Conservation (phyloP, 2,888 invertebrate species). For the Erannis defoliaria region DNA sequence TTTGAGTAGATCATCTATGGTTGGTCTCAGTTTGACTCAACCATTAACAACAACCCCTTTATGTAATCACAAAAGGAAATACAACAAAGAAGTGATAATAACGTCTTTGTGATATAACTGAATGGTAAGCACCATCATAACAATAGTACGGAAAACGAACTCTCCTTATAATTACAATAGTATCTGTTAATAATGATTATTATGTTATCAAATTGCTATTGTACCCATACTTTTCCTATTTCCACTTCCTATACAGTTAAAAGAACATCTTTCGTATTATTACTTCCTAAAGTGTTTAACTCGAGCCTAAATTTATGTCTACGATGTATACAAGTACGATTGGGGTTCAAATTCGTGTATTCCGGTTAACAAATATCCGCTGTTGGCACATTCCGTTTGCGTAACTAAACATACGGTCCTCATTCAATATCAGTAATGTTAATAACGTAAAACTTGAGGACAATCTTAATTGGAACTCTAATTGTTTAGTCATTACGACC, state of each 20-base stretch:
- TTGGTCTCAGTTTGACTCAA: slow-evolving; percentile 8
- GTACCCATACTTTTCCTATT: slow-evolving; percentile 27
- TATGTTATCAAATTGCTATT: slow-evolving; percentile 5
- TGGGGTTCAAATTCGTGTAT: slow-evolving; percentile 32
- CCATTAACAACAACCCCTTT: slow-evolving; percentile 14
- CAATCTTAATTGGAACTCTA: slow-evolving; percentile 17
- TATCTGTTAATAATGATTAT: neutral
- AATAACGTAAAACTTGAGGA: neutral
- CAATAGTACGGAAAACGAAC: slow-evolving; percentile 17
- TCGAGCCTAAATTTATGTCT: slow-evolving; percentile 12
- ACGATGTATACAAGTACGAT: slow-evolving; percentile 23
- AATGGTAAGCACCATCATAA: slow-evolving; percentile 3
- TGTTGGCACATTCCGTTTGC: slow-evolving; percentile 36
- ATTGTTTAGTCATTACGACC: slow-evolving; percentile 4
- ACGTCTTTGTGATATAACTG: slow-evolving; percentile 10
- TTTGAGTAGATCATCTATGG: too few relatives aligned
- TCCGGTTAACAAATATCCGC: slow-evolving; percentile 41
- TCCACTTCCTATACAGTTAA: slow-evolving; percentile 29
- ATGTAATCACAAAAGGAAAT: slow-evolving; percentile 12
- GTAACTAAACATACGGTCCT: slow-evolving; percentile 18
- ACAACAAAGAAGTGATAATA: slow-evolving; percentile 19
- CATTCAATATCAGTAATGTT: slow-evolving; percentile 17
- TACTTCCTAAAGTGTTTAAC: neutral
- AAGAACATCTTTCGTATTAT: slow-evolving; percentile 4
- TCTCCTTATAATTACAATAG: slow-evolving; percentile 5